Percentiles rank a stretch among this genome's conserved stretches.
phyloP scores from a whole-genome alignment of 2,888 invertebrate genomes.

The Parnassius apollo region DNA sequence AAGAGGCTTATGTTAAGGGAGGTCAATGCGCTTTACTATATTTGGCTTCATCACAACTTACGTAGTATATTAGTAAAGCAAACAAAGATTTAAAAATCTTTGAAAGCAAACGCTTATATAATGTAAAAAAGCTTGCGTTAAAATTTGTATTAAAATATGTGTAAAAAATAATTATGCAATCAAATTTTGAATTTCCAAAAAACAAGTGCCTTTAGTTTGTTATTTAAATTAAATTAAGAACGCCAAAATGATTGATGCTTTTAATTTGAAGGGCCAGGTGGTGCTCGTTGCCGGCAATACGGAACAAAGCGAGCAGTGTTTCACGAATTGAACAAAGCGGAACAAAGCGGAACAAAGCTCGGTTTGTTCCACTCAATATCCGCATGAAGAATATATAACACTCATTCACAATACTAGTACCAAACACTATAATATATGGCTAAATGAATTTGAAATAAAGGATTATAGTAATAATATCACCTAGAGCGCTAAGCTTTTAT shows the following conservation, averaged over 20 bases:
- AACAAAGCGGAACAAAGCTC: conserved; percentile 40
- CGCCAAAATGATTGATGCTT: conserved; percentile 24
- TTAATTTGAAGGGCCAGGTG: conserved; percentile 31
- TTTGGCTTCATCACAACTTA: too few relatives aligned
- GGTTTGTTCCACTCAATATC: conserved; percentile 34
- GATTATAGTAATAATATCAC: background rate
- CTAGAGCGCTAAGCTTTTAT: background rate
- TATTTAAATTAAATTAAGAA: conserved; percentile 4
- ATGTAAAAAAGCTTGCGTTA: background rate
- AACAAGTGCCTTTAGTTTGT: too few relatives aligned
- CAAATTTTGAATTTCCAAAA: background rate
- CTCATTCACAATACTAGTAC: conserved; percentile 15
- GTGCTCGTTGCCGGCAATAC: conserved; percentile 33
- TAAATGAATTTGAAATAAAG: background rate
- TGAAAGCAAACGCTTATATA: background rate
- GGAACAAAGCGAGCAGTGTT: conserved; percentile 46
- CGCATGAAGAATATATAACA: conserved; percentile 17
- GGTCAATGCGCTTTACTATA: too few relatives aligned
- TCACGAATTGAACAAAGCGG: conserved; percentile 40
- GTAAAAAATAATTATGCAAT: background rate
- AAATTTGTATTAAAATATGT: background rate
- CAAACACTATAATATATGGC: conserved; percentile 8
- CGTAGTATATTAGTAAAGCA: too few relatives aligned
- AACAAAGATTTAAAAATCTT: too few relatives aligned
- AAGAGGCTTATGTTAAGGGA: too few relatives aligned